phyloP scores from a whole-genome alignment of 2,888 invertebrate genomes.

The Lochmaea crataegi region DNA sequence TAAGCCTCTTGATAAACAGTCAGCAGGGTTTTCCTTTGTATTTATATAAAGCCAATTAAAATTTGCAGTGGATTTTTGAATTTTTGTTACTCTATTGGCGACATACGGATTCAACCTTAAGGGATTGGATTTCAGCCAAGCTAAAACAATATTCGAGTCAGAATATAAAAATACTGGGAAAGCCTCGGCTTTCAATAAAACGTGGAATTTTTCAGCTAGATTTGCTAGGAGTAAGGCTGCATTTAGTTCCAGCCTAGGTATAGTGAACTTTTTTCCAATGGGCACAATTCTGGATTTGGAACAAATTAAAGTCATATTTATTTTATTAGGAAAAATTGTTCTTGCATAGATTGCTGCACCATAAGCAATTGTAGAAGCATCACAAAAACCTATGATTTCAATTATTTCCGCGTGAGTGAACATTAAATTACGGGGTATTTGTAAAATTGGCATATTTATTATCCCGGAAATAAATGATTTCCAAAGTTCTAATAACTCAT shows the following conservation, averaged over 20 bases:
- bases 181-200: too few species aligned
- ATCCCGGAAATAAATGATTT: neutral
- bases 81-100: neutral
- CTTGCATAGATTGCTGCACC: neutral
- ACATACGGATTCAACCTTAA: neutral
- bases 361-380: neutral
- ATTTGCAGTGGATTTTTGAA: neutral
- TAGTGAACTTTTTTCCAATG: too few species aligned
- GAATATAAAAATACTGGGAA: conserved; percentile 3
- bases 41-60: neutral
- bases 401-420: neutral
- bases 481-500: too few species aligned
- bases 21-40: conserved; percentile 1
- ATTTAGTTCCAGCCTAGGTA: neutral
- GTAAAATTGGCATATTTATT: neutral
- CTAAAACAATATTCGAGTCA: conserved; percentile 8
- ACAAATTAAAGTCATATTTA: too few species aligned
- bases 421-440: neutral
- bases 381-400: neutral
- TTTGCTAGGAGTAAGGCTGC: neutral
- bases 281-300: too few species aligned
- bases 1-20: conserved; percentile 13
- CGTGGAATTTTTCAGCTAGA: too few species aligned
- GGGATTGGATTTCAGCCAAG: conserved; percentile 13
- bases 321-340: neutral